These are phyloP conservation scores for Chaetops frenatus DNA, from an alignment of 2,113 vertebrate genomes.

Conservation along the genomic window DNA sequence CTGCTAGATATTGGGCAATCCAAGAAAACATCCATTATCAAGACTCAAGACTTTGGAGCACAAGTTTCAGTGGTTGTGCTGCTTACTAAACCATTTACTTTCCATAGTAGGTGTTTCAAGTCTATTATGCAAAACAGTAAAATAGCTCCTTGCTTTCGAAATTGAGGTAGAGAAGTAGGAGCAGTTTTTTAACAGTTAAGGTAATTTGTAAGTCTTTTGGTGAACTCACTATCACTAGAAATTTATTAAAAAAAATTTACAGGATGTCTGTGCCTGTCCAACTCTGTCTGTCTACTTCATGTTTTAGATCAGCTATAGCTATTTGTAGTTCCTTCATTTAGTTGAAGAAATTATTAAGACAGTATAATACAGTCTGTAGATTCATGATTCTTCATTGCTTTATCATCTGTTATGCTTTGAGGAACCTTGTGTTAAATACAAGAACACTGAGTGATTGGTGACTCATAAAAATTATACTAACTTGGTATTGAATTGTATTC, in stretches of 20 bases:
- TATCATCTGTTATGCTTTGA: background rate
- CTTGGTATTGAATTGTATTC: constrained; percentile 64
- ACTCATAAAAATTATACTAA: background rate
- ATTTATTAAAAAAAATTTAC: background rate
- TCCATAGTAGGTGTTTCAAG: background rate
- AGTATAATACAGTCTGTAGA: background rate
- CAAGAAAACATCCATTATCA: background rate
- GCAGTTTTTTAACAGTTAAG: background rate
- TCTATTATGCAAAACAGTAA: background rate
- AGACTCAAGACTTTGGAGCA: background rate
- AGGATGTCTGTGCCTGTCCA: background rate
- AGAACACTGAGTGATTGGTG: background rate
- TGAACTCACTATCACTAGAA: background rate
- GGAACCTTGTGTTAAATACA: background rate
- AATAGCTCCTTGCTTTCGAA: background rate
- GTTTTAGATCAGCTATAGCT: background rate
- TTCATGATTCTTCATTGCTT: background rate
- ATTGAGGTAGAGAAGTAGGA: background rate
- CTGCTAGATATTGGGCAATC: background rate
- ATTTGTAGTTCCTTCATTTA: background rate
- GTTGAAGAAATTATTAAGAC: background rate
- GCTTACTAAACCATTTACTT: background rate
- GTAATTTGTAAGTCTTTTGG: background rate
- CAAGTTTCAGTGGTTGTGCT: background rate
- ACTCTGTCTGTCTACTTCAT: background rate